Percentiles rank a stretch among this genome's conserved stretches.
Evolutionary conservation across 2,888 invertebrate genomes (phyloP).

Genomic region (Rhodophaea formosa): DNA sequence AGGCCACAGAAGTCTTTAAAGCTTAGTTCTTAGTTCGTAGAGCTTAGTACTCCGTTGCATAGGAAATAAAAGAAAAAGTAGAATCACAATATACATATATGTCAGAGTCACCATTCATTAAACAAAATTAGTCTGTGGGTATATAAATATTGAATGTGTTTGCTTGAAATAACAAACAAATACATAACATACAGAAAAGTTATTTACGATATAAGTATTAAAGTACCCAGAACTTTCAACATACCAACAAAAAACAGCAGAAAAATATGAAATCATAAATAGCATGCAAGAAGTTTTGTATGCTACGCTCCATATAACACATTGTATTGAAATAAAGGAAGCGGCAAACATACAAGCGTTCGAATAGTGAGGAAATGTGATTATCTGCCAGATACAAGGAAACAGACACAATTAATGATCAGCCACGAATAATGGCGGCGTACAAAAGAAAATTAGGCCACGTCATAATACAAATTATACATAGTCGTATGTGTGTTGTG

Average conservation of each 20-base stretch:
- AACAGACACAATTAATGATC: slow-evolving; percentile 19
- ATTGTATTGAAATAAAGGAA: slow-evolving; percentile 18
- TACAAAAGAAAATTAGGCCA: slow-evolving; percentile 6
- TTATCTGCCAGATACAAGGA: slow-evolving; percentile 14
- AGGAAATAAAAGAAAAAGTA: too few species aligned
- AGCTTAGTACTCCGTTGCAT: too few species aligned
- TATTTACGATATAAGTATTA: background rate
- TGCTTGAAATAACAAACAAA: too few species aligned
- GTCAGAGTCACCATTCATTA: too few species aligned
- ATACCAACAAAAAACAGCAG: background rate
- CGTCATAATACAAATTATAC: slow-evolving; percentile 2
- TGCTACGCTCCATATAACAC: background rate
- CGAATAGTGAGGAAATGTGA: slow-evolving; percentile 18
- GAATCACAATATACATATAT: too few species aligned
- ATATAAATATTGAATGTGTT: too few species aligned
- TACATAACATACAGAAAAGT: background rate
- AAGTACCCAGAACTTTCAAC: background rate
- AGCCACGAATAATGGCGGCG: slow-evolving; percentile 10
- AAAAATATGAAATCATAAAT: background rate
- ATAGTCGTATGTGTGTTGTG: background rate
- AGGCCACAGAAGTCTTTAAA: too few species aligned
- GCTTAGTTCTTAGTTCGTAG: too few species aligned
- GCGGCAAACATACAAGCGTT: slow-evolving; percentile 5
- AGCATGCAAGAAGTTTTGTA: background rate
- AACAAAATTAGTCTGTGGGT: too few species aligned